Percentiles rank a stretch among this genome's conserved stretches.
Evolutionary conservation across 2,888 invertebrate genomes (phyloP).

Genomic region (Drosophila falleni): DNA sequence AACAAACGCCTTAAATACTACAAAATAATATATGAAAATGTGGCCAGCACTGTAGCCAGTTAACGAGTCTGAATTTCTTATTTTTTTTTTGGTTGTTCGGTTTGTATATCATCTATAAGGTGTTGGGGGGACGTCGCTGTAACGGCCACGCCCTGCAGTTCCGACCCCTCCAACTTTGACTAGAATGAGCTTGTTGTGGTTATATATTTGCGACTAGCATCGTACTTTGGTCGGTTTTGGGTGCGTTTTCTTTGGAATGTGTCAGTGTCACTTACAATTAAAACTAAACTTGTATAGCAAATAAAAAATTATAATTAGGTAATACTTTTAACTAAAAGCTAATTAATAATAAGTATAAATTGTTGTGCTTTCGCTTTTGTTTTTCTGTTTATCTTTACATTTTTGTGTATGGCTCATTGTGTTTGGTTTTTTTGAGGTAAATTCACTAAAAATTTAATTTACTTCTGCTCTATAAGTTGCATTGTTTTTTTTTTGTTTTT

Average conservation of each 20-base stretch:
- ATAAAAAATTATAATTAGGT: conserved; percentile 20
- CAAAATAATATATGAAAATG: conserved; percentile 65
- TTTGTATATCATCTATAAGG: conserved; percentile 41
- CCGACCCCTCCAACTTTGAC: conserved; percentile 38
- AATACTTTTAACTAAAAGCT: conserved; percentile 50
- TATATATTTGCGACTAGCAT: conserved; percentile 55
- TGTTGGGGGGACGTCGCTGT: conserved; percentile 17
- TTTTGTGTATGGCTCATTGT: conserved; percentile 31
- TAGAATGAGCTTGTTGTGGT: conserved; percentile 43
- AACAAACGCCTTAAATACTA: conserved; percentile 77
- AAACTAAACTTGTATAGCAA: conserved; percentile 49
- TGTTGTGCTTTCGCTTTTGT: conserved; percentile 43
- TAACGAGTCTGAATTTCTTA: conserved; percentile 23
- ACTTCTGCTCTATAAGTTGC: conserved; percentile 55
- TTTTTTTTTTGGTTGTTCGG: conserved; percentile 27
- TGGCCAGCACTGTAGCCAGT: conserved; percentile 11
- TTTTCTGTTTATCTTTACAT: conserved; percentile 28
- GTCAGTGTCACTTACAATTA: conserved; percentile 51
- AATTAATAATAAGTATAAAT: conserved; percentile 47
- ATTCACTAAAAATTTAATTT: conserved; percentile 77
- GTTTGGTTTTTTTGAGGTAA: conserved; percentile 66
- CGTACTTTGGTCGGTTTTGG: conserved; percentile 58
- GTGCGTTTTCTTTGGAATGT: conserved; percentile 44
- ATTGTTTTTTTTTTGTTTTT: conserved; percentile 28
- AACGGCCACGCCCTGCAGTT: conserved; percentile 43